Base-by-base conservation (phyloP, 2,113 vertebrate genomes). In the Megaptera novaeangliae region DNA sequence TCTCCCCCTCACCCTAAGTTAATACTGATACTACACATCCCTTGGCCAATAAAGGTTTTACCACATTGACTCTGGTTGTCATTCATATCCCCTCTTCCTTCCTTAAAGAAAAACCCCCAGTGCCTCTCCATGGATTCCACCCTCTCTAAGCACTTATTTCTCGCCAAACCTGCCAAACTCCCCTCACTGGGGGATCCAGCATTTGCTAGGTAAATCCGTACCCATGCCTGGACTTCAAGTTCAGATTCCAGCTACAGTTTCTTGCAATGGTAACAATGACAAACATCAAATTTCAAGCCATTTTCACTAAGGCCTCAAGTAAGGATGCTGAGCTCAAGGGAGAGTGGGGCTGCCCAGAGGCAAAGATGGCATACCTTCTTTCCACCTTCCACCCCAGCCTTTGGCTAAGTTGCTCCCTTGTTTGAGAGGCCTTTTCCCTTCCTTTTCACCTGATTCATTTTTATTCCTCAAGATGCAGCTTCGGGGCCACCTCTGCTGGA, bases 21-120 rank as follows among this genome's bases (percentile, higher is more conserved):
- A 9, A 21, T 0, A 39, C 4, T 46, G 8, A 21, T 0, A n/a
- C 20, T 17, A 0, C 1, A 13, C 21, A 20, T 69, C 34, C 17
- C 41, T 9, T 23, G 1, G 4, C 29, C 64, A 72, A 7, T 41
- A 18, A 20, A 36, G 52, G 25, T 57, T 68, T 41, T 3, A 21
- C 27, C 66, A 78, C 14, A 34, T 39, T 25, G 14, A 29, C 80
- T 64, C 13, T 44, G 21, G 44, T 20, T 64, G 21, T 94, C 52
- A 39, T 49, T 94, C 52, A 39, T 49, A 81, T 46, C 8, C 21
- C 66, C 27, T 77, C 41, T 69, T 64, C n/a, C 52, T 68, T 55
- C 59, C 55, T 77, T 49, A 20, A 57, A 87, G 64, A 15, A 59
- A n/a, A 21, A 20, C 13, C 17, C 10, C 41, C 17, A 23, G 31